Evolutionary conservation across 2,113 vertebrate species (phyloP).

Genomic region (Panthera tigris): DNA sequence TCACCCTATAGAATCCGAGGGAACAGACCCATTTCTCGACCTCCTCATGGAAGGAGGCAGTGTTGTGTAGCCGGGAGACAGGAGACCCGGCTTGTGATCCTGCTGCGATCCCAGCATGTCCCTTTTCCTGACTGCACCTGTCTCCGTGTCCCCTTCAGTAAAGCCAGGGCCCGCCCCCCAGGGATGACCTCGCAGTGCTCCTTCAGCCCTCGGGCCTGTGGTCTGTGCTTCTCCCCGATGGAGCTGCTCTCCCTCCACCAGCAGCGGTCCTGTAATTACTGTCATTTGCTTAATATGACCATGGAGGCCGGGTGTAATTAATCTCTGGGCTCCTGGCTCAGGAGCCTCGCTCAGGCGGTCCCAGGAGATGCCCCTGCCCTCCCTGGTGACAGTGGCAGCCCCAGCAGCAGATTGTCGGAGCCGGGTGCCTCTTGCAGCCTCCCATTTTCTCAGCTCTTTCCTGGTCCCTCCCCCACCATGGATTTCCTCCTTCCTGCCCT

Average conservation of each 20-base stretch:
- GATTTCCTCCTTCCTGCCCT: slow-evolving; percentile 65
- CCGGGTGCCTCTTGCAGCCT: slow-evolving; percentile 65
- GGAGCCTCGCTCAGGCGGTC: slow-evolving; percentile 40
- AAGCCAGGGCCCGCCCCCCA: not conserved
- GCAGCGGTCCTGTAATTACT: not conserved
- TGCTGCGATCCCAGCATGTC: not conserved
- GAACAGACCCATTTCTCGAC: slow-evolving; percentile 7
- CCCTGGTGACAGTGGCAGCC: slow-evolving; percentile 50
- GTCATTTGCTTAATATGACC: slow-evolving; percentile 70
- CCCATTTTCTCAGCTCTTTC: slow-evolving; percentile 41
- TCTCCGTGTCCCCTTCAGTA: not conserved
- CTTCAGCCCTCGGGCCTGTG: not conserved
- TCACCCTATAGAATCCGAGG: slow-evolving; percentile 33
- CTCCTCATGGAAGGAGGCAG: not conserved
- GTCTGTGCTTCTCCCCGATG: not conserved
- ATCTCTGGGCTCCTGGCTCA: slow-evolving; percentile 52
- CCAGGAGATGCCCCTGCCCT: slow-evolving; percentile 41
- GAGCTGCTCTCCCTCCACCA: not conserved
- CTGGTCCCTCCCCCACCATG: slow-evolving; percentile 45
- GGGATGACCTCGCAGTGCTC: rapidly evolving
- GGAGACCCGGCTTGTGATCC: not conserved
- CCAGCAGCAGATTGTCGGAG: slow-evolving; percentile 3
- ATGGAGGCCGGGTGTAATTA: slow-evolving; percentile 66
- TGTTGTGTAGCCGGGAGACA: not conserved
- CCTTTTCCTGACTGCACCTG: not conserved